A percentile compares a stretch with the other conserved stretches of the same genome.
Evolutionary conservation across 2,113 vertebrate genomes (phyloP).

Genomic region (Megaceryle torquata): DNA sequence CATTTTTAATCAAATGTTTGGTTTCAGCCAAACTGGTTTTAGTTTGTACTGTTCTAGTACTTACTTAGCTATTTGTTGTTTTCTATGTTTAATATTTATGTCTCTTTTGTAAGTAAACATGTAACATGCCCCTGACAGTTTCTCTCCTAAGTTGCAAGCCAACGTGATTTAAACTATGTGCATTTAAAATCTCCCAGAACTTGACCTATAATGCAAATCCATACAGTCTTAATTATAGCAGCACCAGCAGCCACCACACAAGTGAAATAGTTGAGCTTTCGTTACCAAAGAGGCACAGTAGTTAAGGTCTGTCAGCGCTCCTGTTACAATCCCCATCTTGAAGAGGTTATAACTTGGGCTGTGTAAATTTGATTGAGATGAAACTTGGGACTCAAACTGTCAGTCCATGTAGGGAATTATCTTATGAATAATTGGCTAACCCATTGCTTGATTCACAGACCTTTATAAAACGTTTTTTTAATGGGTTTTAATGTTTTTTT

Average conservation of each 20-base stretch:
- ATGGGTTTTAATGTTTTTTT: conserved; percentile 68
- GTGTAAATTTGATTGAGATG: conserved; percentile 75
- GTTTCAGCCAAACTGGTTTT: conserved; percentile 54
- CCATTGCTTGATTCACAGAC: conserved; percentile 45
- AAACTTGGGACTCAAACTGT: conserved; percentile 68
- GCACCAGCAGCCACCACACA: conserved; percentile 59
- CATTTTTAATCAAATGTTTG: neutral
- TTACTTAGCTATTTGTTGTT: neutral
- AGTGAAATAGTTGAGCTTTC: conserved; percentile 69
- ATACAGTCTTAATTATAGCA: conserved; percentile 78
- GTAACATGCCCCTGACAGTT: conserved; percentile 35
- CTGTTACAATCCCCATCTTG: conserved; percentile 73
- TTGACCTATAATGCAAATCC: conserved; percentile 74
- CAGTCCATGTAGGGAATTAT: conserved; percentile 75
- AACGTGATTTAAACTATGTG: conserved; percentile 64
- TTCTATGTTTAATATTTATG: neutral
- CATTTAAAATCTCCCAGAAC: conserved; percentile 73
- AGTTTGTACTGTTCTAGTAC: neutral
- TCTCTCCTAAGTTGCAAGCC: conserved; percentile 52
- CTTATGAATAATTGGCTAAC: conserved; percentile 71
- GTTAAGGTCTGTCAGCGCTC: conserved; percentile 74
- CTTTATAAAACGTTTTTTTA: conserved; percentile 65
- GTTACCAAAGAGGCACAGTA: conserved; percentile 68
- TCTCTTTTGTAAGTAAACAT: neutral
- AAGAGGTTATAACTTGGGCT: conserved; percentile 76